A percentile compares a stretch with the other conserved stretches of the same genome.
Evolutionary conservation across 2,797 vertebrate genomes (phyloP).

Genomic region (Gymnodraco acuticeps): DNA sequence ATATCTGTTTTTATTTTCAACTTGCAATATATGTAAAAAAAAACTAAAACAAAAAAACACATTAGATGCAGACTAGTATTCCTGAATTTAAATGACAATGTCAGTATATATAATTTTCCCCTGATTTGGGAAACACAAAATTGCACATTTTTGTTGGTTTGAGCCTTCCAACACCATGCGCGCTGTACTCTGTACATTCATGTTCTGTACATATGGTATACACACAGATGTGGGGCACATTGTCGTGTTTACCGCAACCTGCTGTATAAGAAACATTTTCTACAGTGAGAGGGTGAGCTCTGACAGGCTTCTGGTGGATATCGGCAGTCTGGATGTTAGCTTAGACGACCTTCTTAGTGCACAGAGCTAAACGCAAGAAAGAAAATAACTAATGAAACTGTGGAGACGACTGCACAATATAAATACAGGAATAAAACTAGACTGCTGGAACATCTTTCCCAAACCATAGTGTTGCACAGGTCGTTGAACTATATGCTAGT

Average conservation of each 20-base stretch:
- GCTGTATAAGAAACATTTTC: conserved; percentile 77
- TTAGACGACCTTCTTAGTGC: conserved; percentile 70
- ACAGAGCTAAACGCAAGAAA: conserved; percentile 59
- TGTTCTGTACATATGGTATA: conserved; percentile 81
- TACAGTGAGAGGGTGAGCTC: conserved; percentile 77
- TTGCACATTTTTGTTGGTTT: conserved; percentile 88
- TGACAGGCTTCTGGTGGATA: conserved; percentile 76
- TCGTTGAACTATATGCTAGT: conserved; percentile 66
- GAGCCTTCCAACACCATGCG: conserved; percentile 84
- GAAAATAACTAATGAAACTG: conserved; percentile 38
- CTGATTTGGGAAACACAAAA: conserved; percentile 84
- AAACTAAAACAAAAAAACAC: conserved; percentile 48
- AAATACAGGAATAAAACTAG: conserved; percentile 40
- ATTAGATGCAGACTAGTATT: conserved; percentile 83
- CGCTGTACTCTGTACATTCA: conserved; percentile 81
- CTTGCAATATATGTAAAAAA: conserved; percentile 84
- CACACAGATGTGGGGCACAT: conserved; percentile 77
- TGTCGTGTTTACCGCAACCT: conserved; percentile 79
- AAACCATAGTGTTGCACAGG: conserved; percentile 59
- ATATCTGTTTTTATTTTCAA: conserved; percentile 84
- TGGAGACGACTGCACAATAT: conserved; percentile 62
- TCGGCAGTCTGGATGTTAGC: conserved; percentile 77
- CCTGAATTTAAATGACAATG: conserved; percentile 85
- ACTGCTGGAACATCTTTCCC: conserved; percentile 54
- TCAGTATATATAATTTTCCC: conserved; percentile 86